Conservation (phyloP, 2,888 invertebrate genomes). For the Allygus modestus region DNA sequence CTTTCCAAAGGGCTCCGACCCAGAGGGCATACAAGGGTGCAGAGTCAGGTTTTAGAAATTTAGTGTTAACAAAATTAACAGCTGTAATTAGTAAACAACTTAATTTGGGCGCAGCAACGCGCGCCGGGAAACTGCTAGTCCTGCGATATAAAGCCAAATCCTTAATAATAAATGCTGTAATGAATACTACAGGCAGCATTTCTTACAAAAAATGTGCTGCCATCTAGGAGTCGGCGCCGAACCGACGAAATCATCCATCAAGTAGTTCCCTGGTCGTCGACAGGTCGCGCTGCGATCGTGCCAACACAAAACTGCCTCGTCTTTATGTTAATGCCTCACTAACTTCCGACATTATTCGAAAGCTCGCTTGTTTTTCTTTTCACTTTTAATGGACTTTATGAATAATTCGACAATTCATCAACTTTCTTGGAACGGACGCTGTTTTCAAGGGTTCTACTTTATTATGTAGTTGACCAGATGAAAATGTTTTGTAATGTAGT, state of each 20-base stretch:
- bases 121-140: too few species aligned
- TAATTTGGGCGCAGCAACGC: too few species aligned
- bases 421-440: conserved; percentile 16
- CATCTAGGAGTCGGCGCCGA: conserved; percentile 11
- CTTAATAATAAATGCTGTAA: too few species aligned
- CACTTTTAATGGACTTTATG: conserved; percentile 41
- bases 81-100: too few species aligned
- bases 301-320: conserved; percentile 16
- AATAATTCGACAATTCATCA: conserved; percentile 11
- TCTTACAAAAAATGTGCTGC: background rate
- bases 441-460: background rate
- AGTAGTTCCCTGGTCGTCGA: background rate
- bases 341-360: conserved; percentile 37
- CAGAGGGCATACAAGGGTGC: too few species aligned
- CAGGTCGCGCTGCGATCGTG: background rate
- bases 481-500: background rate
- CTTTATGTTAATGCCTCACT: conserved; percentile 26
- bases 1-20: too few species aligned
- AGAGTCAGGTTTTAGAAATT: too few species aligned
- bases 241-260: conserved; percentile 3
- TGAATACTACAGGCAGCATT: too few species aligned
- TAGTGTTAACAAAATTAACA: too few species aligned
- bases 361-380: conserved; percentile 15
- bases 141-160: too few species aligned
- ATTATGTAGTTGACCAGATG: background rate